Evolutionary conservation across 2,113 vertebrate species (phyloP).

Genomic region (Centropus unirufus): DNA sequence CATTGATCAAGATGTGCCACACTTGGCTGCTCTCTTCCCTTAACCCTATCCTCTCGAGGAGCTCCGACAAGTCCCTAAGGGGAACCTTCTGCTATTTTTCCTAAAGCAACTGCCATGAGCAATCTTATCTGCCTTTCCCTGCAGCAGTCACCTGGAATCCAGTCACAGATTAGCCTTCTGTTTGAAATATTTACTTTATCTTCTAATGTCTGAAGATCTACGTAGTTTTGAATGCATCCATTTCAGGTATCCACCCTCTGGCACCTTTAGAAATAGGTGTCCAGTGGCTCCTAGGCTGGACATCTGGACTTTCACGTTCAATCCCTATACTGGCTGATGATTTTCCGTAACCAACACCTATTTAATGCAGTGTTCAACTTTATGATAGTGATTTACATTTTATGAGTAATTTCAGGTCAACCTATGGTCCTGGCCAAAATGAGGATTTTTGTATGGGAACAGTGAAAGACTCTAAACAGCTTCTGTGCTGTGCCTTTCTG

Average conservation of each 20-base stretch:
- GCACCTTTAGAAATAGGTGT: neutral
- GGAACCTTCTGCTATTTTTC: neutral
- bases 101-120: neutral
- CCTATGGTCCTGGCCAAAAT: neutral
- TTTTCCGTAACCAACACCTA: neutral
- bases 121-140: neutral
- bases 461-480: neutral
- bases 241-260: neutral
- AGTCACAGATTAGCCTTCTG: neutral
- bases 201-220: neutral
- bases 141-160: neutral
- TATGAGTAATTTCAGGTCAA: constrained; percentile 8
- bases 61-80: neutral
- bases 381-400: neutral
- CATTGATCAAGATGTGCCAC: accelerated
- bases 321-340: neutral
- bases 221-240: neutral
- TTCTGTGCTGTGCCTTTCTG: neutral
- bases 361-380: neutral
- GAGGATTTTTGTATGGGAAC: constrained; percentile 18
- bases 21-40: neutral
- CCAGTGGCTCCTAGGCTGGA: neutral
- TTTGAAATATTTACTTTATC: neutral
- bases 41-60: neutral
- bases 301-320: neutral